Evolutionary conservation across 2,888 invertebrate species (phyloP).

Genomic region (Pristionchus exspectatus): DNA sequence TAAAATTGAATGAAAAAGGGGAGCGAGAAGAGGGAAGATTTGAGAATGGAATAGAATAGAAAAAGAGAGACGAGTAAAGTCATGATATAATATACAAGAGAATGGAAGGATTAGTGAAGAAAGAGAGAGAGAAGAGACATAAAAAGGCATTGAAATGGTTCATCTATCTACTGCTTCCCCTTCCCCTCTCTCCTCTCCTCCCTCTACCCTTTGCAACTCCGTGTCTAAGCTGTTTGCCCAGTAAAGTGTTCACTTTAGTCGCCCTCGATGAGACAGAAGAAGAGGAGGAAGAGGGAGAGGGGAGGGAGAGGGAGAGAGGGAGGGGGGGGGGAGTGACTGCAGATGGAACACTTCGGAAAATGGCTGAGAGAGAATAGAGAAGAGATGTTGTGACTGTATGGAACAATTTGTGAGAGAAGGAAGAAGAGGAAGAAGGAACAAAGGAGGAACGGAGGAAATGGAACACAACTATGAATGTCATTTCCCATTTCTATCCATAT

Average conservation of each 20-base stretch:
- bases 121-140: background rate
- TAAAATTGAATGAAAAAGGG: constrained; percentile 10
- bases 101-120: background rate
- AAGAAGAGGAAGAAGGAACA: constrained; percentile 24
- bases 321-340: constrained; percentile 19
- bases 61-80: constrained; percentile 13
- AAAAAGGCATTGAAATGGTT: background rate
- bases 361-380: background rate
- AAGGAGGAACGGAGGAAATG: background rate
- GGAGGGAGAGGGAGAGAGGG: background rate
- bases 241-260: constrained; percentile 27
- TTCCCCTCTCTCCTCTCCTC: background rate
- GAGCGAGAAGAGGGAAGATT: background rate
- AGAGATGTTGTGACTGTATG: constrained; percentile 21
- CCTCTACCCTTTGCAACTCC: background rate
- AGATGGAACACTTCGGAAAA: constrained; percentile 16
- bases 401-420: background rate
- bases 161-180: background rate
- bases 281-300: constrained; percentile 3
- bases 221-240: constrained; percentile 35
- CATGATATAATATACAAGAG: background rate
- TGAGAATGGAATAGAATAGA: background rate
- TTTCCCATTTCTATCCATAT: too few relatives aligned
- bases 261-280: background rate
- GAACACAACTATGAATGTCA: background rate